A percentile compares a stretch with the other conserved stretches of the same genome.
Evolutionary conservation across 1,140 invertebrate species (phyloP).

Genomic region (Eumeta japonica): DNA sequence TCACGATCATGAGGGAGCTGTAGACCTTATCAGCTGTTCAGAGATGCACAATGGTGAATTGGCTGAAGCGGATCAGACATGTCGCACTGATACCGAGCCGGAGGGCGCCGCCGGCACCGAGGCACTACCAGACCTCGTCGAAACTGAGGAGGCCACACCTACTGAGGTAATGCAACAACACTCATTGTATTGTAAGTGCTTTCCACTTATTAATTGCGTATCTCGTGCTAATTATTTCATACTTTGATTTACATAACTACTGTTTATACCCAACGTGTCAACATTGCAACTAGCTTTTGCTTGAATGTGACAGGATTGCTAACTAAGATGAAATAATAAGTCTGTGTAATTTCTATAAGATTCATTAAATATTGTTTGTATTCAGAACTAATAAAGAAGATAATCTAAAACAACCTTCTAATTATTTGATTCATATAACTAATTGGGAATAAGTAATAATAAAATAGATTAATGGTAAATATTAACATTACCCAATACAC

Average conservation of each 20-base stretch:
- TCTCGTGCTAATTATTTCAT: constrained; percentile 21
- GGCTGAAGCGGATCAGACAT: constrained; percentile 53
- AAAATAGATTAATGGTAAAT: no score
- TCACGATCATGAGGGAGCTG: constrained; percentile 43
- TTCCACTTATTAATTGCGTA: constrained; percentile 43
- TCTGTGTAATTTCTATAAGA: no score
- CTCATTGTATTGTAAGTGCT: constrained; percentile 47
- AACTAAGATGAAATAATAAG: no score
- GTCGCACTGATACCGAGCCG: constrained; percentile 29
- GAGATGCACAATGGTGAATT: constrained; percentile 54
- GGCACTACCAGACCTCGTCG: constrained; percentile 48
- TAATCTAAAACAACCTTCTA: no score
- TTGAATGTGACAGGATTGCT: no score
- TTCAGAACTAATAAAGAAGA: no score
- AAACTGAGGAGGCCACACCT: constrained; percentile 52
- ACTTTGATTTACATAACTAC: constrained; percentile 9
- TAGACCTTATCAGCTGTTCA: constrained; percentile 51
- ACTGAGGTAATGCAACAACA: constrained; percentile 57
- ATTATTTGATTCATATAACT: no score
- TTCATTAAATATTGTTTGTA: no score
- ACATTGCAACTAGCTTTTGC: no score
- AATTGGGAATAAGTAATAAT: no score
- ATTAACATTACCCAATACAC: no score
- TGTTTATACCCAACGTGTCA: no score
- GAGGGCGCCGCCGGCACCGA: constrained; percentile 21